Percentiles rank a stretch among this genome's conserved stretches.
These are phyloP conservation scores for Pseudois nayaur DNA, from an alignment of 2,113 vertebrate genomes.

Conservation along the genomic window DNA sequence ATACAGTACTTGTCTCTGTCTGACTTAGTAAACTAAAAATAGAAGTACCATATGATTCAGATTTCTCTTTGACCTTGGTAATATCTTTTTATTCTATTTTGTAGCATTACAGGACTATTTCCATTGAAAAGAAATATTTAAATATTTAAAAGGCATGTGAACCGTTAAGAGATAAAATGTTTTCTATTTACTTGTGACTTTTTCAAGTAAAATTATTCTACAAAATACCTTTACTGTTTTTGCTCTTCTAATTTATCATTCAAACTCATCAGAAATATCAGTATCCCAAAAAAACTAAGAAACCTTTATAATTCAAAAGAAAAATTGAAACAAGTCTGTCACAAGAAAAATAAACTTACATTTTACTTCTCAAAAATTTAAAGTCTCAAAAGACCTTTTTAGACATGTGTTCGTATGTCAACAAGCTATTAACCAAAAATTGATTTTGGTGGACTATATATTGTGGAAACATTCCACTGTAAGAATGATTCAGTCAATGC, in stretches of 20 bases:
- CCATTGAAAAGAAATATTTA: neutral
- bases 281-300: neutral
- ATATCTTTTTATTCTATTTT: neutral
- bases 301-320: neutral
- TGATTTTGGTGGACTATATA: neutral
- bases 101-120: neutral
- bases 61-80: neutral
- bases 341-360: neutral
- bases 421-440: neutral
- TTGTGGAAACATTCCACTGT: neutral
- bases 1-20: neutral
- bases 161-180: neutral
- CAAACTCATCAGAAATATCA: neutral
- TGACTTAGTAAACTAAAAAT: neutral
- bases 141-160: neutral
- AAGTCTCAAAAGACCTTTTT: neutral
- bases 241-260: neutral
- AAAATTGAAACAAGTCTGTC: slow-evolving; percentile 4
- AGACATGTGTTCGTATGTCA: neutral
- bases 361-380: slow-evolving; percentile 6
- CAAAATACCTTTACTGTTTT: slow-evolving; percentile 1
- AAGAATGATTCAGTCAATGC: neutral
- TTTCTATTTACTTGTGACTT: slow-evolving; percentile 10
- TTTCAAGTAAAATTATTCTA: slow-evolving; percentile 15
- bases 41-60: neutral